Conservation (phyloP, 2,888 invertebrate genomes). For the Ptilodon capucinus region DNA sequence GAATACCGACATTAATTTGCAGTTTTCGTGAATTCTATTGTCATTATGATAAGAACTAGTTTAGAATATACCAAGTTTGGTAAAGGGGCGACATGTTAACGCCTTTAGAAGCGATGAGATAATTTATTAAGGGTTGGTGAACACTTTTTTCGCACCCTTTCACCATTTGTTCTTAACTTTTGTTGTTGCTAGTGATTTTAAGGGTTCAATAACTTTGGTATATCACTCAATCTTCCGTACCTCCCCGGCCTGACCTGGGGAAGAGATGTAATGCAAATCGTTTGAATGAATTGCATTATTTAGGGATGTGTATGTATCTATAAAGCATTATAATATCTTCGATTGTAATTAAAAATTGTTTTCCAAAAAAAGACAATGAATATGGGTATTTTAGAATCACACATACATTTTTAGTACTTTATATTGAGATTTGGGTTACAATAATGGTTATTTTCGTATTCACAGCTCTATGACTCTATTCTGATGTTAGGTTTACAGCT, state of each 20-base stretch:
- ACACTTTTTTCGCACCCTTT: constrained; percentile 57
- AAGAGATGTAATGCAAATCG: not conserved
- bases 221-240: constrained; percentile 1
- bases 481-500: too few relatives aligned
- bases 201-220: constrained; percentile 1
- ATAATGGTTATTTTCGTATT: too few relatives aligned
- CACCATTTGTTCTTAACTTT: constrained; percentile 45
- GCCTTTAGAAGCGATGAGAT: constrained; percentile 56
- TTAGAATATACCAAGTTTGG: constrained; percentile 13
- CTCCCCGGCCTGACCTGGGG: not conserved
- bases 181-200: constrained; percentile 37
- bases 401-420: too few relatives aligned
- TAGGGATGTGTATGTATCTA: too few relatives aligned
- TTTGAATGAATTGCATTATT: not conserved
- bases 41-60: constrained; percentile 20
- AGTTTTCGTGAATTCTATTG: constrained; percentile 22
- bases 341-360: too few relatives aligned
- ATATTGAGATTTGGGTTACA: too few relatives aligned
- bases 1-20: constrained; percentile 15
- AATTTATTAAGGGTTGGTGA: constrained; percentile 60
- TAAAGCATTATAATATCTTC: too few relatives aligned
- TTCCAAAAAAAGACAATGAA: too few relatives aligned
- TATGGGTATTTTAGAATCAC: too few relatives aligned
- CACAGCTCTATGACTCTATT: too few relatives aligned
- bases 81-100: constrained; percentile 37